Base-by-base conservation (phyloP, 1,140 invertebrate species). In the Drosophila willistoni region DNA sequence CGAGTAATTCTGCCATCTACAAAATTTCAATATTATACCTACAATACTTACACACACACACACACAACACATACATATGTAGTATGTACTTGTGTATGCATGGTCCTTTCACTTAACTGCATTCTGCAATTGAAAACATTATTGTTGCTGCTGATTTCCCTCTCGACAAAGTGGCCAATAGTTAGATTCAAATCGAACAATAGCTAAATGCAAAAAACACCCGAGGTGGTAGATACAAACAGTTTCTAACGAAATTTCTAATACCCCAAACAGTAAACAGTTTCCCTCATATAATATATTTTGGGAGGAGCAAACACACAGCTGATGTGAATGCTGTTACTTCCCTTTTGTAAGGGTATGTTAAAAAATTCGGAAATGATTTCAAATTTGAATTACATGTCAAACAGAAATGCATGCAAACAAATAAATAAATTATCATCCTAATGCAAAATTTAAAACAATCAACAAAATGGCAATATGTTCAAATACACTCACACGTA, bases 381-480 rank as follows among this genome's bases (percentile, higher is more conserved):
- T 75, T 75, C 72, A 51, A 75, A 76, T 76, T 64, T 42, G 29
- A 76, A 76, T 70, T 76, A 73, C 73, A 70, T 76, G 59, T 69
- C 51, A 76, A 64, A 55, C 59, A 75, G 39, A 17, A 47, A n/a
- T 41, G 19, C 63, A 39, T 1, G 36, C 33, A 36, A 76, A 41
- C 56, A 51, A 63, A 55, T 63, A 72, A 67, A 57, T 67, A 76
- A 75, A 63, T 42, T 65, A 42, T 42, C 41, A 44, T 19, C n/a
- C 68, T 64, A 76, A 69, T 76, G 54, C 72, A 76, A 69, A 76
- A 76, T 76, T 69, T 69, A 76, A 64, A 76, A 77, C 42, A 77
- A 67, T 76, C 60, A 70, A 76, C 59, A 25, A 71, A 55, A 41
- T 75, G 61, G 13, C 71, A 56, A 39, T 17, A 61, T 33, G 56